Conservation (phyloP, 2,113 vertebrate genomes). For the Apus apus region DNA sequence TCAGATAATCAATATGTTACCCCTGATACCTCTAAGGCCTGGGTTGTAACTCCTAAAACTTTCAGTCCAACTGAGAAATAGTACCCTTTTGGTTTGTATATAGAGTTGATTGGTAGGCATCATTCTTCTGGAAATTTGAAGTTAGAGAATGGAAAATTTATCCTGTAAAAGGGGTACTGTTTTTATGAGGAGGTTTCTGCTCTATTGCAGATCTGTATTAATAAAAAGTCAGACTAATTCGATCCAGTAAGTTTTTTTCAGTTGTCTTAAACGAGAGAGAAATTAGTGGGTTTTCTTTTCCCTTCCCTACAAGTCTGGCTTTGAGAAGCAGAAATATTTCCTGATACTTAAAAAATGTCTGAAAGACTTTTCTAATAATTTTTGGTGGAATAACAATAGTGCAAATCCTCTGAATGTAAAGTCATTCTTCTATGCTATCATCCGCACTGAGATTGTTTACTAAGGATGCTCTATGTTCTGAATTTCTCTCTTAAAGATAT, state of each 20-base stretch:
- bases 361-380: not conserved
- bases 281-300: not conserved
- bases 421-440: not conserved
- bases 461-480: not conserved
- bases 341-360: not conserved
- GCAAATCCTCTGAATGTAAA: not conserved
- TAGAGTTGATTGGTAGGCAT: not conserved
- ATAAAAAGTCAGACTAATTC: not conserved
- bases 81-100: not conserved
- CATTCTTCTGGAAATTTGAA: not conserved
- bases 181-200: not conserved
- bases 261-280: not conserved
- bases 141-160: slow-evolving; percentile 5
- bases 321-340: not conserved
- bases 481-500: not conserved
- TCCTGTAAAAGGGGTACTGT: not conserved
- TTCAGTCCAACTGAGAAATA: not conserved
- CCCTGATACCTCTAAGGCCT: not conserved
- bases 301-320: not conserved
- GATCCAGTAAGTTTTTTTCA: not conserved
- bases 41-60: not conserved
- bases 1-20: not conserved
- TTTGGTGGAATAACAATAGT: not conserved
- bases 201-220: not conserved
- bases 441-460: not conserved